These are phyloP conservation scores for Salmo trutta DNA, from an alignment of 2,797 vertebrate genomes.

Conservation along the genomic window DNA sequence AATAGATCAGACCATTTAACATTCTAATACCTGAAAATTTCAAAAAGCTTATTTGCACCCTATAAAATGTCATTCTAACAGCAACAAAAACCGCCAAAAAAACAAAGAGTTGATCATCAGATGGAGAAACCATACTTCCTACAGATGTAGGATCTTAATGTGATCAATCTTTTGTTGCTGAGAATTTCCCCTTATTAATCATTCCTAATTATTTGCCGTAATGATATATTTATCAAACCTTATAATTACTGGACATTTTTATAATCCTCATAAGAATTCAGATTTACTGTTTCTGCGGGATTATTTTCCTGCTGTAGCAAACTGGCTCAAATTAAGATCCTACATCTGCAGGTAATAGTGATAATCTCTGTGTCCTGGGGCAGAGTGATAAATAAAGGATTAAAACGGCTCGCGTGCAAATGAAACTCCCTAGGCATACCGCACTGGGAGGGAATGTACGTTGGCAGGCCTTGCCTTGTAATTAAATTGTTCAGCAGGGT, in stretches of 20 bases:
- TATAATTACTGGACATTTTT: too few species aligned
- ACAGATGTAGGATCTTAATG: too few species aligned
- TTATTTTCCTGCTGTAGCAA: too few species aligned
- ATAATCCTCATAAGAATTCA: too few species aligned
- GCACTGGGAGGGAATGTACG: conserved; percentile 53
- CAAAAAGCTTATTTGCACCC: background rate
- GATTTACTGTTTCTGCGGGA: too few species aligned
- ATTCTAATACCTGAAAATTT: background rate
- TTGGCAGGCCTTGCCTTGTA: conserved; percentile 48
- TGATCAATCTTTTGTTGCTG: too few species aligned
- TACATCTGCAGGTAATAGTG: conserved; percentile 5
- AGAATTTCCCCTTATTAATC: too few species aligned
- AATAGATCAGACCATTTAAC: background rate
- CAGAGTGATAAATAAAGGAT: conserved; percentile 34
- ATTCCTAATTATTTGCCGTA: too few species aligned
- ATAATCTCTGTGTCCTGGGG: conserved; percentile 25
- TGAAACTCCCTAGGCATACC: conserved; percentile 50
- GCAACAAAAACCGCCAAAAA: background rate
- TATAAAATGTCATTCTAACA: background rate
- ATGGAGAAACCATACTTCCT: conserved; percentile 11
- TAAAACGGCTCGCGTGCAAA: conserved; percentile 47
- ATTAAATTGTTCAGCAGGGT: conserved; percentile 55
- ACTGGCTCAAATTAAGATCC: too few species aligned
- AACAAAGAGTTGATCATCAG: conserved; percentile 10
- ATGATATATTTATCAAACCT: too few species aligned